These are phyloP conservation scores for Cheirogaleus major DNA, from an alignment of 2,797 vertebrate species.

Conservation along the genomic window DNA sequence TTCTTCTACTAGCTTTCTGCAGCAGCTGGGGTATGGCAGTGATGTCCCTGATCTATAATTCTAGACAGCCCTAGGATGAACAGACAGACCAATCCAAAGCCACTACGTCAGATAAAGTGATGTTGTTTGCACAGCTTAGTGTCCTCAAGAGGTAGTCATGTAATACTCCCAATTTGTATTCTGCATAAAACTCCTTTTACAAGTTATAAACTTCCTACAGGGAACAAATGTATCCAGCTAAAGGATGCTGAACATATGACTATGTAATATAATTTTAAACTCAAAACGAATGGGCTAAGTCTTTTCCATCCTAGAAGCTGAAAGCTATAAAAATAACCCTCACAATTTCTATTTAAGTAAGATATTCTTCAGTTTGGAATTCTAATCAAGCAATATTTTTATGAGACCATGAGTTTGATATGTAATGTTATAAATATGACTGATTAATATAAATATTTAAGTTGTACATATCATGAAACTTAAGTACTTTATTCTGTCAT, in stretches of 20 bases:
- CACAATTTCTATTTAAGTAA: conserved; percentile 74
- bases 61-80: conserved; percentile 86
- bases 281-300: conserved; percentile 77
- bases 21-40: conserved; percentile 93
- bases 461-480: conserved; percentile 11
- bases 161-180: conserved; percentile 86
- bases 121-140: conserved; percentile 72
- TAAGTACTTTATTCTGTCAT: neutral
- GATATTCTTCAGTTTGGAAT: conserved; percentile 62
- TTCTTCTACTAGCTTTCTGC: conserved; percentile 89
- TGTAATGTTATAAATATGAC: neutral
- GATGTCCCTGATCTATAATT: conserved; percentile 92
- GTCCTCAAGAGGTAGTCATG: conserved; percentile 81
- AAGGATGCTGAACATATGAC: conserved; percentile 80
- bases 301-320: conserved; percentile 68
- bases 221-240: conserved; percentile 80
- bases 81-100: conserved; percentile 81
- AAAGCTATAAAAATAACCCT: conserved; percentile 54
- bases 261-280: conserved; percentile 80
- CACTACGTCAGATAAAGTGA: conserved; percentile 74
- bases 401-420: conserved; percentile 1
- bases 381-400: conserved; percentile 45
- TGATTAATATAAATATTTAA: conserved; percentile 57
- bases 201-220: conserved; percentile 83
- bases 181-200: conserved; percentile 82